Evolutionary conservation across 2,113 vertebrate genomes (phyloP).

Genomic region (Brachypodius melanocephalos): DNA sequence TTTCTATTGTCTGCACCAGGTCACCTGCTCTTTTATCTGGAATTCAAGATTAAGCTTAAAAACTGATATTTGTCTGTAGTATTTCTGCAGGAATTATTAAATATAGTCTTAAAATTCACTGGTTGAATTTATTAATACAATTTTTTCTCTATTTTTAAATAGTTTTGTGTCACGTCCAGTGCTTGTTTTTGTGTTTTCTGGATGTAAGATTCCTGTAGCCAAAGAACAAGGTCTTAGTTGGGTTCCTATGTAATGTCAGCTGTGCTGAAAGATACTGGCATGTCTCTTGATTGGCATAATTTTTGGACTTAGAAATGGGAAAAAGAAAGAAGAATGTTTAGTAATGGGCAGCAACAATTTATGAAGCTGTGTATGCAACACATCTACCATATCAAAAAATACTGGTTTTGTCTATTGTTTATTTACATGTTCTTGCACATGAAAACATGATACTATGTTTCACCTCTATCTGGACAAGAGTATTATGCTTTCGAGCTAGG

Average conservation of each 20-base stretch:
- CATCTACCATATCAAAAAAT: not conserved
- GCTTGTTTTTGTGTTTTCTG: not conserved
- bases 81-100: not conserved
- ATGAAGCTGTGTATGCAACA: not conserved
- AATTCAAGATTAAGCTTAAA: not conserved
- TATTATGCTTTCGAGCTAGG: not conserved
- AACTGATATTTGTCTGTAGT: not conserved
- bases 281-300: not conserved
- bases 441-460: not conserved
- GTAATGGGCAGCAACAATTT: not conserved
- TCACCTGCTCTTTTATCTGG: not conserved
- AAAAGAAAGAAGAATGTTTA: not conserved
- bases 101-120: not conserved
- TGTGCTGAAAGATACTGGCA: not conserved
- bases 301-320: not conserved
- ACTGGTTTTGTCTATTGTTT: not conserved
- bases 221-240: not conserved
- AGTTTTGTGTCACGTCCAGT: not conserved
- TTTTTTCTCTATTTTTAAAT: not conserved
- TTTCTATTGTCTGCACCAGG: not conserved
- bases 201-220: not conserved
- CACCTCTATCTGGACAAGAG: not conserved
- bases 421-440: not conserved
- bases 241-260: not conserved
- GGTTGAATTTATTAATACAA: not conserved